Conservation (phyloP, 2,888 invertebrate genomes). For the Chelonus formosanus region DNA sequence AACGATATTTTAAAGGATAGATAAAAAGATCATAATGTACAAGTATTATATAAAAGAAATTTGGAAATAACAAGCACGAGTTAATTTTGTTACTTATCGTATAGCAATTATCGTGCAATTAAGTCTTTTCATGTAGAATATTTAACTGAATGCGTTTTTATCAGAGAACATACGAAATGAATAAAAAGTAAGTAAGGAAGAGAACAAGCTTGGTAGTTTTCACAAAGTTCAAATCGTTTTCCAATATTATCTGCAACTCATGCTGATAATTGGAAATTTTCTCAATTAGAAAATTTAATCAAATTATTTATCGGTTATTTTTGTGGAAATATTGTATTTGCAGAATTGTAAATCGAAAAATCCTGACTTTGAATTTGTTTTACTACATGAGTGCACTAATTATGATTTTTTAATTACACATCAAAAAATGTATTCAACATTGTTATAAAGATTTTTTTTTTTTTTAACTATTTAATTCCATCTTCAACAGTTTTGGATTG, state of each 20-base stretch:
- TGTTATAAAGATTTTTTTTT: too few species aligned
- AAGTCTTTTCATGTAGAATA: neutral
- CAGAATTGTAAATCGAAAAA: too few species aligned
- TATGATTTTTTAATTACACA: too few species aligned
- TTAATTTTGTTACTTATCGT: neutral
- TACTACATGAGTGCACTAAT: too few species aligned
- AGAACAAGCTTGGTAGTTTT: constrained; percentile 39
- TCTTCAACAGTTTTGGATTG: too few species aligned
- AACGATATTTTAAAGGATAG: too few species aligned
- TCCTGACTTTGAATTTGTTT: too few species aligned
- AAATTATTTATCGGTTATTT: constrained; percentile 18
- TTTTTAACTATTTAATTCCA: too few species aligned
- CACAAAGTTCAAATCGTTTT: constrained; percentile 56
- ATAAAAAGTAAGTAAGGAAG: constrained; percentile 18
- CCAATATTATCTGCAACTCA: constrained; percentile 50
- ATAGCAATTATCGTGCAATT: neutral
- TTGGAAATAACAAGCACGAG: neutral
- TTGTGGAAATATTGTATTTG: neutral
- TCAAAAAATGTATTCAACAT: too few species aligned
- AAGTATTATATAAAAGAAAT: neutral
- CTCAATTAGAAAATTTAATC: constrained; percentile 57
- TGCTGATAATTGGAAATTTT: constrained; percentile 58
- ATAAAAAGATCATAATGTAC: too few species aligned
- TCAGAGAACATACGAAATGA: neutral
- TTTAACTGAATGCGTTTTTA: neutral